phyloP scores from a whole-genome alignment of 2,797 vertebrate genomes.

The Pipistrellus kuhlii region DNA sequence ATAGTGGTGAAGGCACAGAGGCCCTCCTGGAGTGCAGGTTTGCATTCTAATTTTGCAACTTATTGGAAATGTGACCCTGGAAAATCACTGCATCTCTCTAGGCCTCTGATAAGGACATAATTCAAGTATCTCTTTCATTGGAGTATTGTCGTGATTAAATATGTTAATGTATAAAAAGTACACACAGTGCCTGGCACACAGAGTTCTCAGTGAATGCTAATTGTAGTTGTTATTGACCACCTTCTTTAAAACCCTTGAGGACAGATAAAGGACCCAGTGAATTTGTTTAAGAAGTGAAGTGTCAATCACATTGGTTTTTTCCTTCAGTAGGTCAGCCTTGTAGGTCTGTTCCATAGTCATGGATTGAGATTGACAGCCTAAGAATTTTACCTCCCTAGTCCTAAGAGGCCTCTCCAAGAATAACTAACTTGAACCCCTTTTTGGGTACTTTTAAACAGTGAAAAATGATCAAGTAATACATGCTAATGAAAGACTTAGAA shows the following conservation, averaged over 20 bases:
- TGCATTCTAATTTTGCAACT: neutral
- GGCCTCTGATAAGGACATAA: neutral
- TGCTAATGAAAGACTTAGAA: slow-evolving; percentile 45
- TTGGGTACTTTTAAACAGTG: slow-evolving; percentile 10
- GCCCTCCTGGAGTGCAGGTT: neutral
- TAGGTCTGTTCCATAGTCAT: neutral
- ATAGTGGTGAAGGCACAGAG: neutral
- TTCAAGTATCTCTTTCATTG: neutral
- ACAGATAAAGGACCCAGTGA: neutral
- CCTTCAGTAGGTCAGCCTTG: neutral
- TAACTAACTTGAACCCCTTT: neutral
- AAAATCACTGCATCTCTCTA: neutral
- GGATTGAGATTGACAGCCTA: neutral
- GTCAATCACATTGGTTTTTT: neutral
- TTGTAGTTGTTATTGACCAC: neutral
- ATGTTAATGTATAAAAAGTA: neutral
- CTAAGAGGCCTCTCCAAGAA: neutral
- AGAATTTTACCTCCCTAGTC: neutral
- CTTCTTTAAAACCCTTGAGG: neutral
- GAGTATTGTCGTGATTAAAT: neutral
- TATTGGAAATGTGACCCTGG: neutral
- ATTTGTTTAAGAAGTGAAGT: neutral
- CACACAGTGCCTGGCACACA: neutral
- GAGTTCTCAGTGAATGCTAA: neutral
- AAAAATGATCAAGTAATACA: neutral